These are phyloP conservation scores for Leptinotarsa juncta DNA, from an alignment of 2,888 invertebrate species.

Conservation along the genomic window DNA sequence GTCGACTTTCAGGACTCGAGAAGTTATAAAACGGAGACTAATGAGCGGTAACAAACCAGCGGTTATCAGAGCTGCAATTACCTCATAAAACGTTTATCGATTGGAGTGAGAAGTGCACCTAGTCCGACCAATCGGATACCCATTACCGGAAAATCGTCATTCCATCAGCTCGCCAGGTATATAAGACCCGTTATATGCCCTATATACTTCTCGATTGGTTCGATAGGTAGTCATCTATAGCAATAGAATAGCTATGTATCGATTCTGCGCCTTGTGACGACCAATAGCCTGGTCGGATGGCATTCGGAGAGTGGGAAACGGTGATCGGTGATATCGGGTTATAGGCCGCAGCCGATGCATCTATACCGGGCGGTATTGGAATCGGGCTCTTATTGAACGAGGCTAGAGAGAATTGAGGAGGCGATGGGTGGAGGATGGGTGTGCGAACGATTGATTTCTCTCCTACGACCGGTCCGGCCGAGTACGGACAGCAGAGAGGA, in stretches of 20 bases:
- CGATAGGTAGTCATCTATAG: conserved; percentile 68
- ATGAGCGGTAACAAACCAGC: conserved; percentile 1
- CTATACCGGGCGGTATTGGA: conserved; percentile 53
- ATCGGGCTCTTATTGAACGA: conserved; percentile 46
- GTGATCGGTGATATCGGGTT: conserved; percentile 61
- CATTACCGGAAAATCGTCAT: conserved; percentile 41
- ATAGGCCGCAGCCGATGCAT: conserved; percentile 60
- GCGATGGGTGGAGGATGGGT: conserved; percentile 38
- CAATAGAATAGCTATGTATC: conserved; percentile 69
- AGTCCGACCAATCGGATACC: conserved; percentile 39
- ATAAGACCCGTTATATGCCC: conserved; percentile 47
- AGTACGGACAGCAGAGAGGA: conserved; percentile 7
- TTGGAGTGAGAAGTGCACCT: conserved; percentile 26
- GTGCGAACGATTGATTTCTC: conserved; percentile 46
- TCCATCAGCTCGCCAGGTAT: conserved; percentile 37
- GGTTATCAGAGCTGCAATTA: conserved; percentile 17
- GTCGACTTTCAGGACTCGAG: background rate
- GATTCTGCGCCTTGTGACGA: conserved; percentile 71
- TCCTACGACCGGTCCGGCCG: conserved; percentile 22
- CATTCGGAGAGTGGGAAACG: conserved; percentile 43
- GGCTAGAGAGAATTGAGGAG: conserved; percentile 32
- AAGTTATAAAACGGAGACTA: background rate
- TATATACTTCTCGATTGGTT: conserved; percentile 63
- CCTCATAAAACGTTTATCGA: conserved; percentile 28
- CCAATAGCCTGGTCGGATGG: conserved; percentile 66